These are phyloP conservation scores for Steinernema khuongi DNA, from an alignment of 1,140 invertebrate genomes.

Conservation along the genomic window DNA sequence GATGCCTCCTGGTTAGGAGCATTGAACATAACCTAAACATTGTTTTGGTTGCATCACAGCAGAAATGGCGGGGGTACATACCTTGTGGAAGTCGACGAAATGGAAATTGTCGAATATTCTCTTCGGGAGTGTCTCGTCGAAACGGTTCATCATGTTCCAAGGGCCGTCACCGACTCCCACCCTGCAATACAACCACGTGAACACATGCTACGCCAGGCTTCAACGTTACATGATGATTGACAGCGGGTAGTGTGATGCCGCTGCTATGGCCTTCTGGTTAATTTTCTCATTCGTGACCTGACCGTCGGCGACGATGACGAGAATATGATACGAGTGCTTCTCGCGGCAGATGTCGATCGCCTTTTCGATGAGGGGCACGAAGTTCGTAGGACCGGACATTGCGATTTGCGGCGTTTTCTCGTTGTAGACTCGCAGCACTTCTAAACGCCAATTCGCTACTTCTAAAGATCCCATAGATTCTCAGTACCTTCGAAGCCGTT, in stretches of 20 bases:
- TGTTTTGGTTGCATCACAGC: not conserved
- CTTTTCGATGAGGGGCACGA: conserved; percentile 62
- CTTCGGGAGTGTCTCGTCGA: conserved; percentile 63
- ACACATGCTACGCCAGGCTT: not conserved
- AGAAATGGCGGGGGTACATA: conserved; percentile 23
- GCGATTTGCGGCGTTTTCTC: conserved; percentile 54
- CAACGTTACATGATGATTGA: conserved; percentile 62
- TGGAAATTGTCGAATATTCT: conserved; percentile 65
- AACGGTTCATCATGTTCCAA: conserved; percentile 64
- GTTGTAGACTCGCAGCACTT: conserved; percentile 57
- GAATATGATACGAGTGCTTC: conserved; percentile 58
- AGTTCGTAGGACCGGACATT: conserved; percentile 61
- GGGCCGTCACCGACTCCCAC: conserved; percentile 66
- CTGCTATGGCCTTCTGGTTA: conserved; percentile 63
- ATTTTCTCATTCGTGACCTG: conserved; percentile 62
- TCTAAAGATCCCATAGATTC: not conserved
- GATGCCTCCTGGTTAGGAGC: conserved; percentile 61
- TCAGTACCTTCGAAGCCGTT: conserved; percentile 53
- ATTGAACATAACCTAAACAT: conserved; percentile 58
- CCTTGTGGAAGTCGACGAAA: conserved; percentile 64
- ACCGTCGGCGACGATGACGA: conserved; percentile 62
- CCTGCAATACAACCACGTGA: conserved; percentile 33
- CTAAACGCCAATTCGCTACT: conserved; percentile 32
- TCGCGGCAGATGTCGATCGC: conserved; percentile 61
- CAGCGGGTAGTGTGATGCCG: conserved; percentile 64